These are phyloP conservation scores for Caerostris darwini DNA, from an alignment of 1,140 invertebrate genomes.

Conservation along the genomic window DNA sequence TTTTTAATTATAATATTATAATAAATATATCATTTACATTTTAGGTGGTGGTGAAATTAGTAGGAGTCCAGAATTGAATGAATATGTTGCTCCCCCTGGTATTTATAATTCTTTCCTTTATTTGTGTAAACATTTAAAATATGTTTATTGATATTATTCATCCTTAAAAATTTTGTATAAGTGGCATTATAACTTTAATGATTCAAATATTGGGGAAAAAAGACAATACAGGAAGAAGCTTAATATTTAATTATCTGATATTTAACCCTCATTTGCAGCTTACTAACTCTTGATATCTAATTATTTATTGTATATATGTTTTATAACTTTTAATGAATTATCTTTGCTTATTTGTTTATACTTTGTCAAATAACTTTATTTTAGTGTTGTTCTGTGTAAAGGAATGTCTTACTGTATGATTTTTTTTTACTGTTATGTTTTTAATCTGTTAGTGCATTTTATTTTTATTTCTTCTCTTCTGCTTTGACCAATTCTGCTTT, in stretches of 20 bases:
- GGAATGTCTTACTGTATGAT: background rate
- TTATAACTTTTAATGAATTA: no score
- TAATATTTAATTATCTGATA: background rate
- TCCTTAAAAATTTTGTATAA: background rate
- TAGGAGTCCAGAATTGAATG: conserved; percentile 71
- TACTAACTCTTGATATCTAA: background rate
- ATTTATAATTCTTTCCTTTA: background rate
- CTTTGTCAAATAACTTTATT: no score
- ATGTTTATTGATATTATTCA: background rate
- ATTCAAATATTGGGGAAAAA: no score
- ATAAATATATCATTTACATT: background rate
- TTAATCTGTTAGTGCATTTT: background rate
- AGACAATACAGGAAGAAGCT: no score
- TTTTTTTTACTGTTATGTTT: background rate
- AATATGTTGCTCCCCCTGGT: conserved; percentile 65
- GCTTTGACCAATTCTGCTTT: conserved; percentile 51
- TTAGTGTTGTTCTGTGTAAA: background rate
- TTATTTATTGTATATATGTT: background rate
- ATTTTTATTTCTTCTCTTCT: background rate
- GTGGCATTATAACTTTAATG: no score
- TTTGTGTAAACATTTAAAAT: background rate
- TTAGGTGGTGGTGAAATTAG: conserved; percentile 58
- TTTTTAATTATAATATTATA: no score
- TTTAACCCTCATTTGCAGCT: background rate
- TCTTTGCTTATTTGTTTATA: no score